phyloP scores from a whole-genome alignment of 2,888 invertebrate genomes.

The Athripsodes cinereus region DNA sequence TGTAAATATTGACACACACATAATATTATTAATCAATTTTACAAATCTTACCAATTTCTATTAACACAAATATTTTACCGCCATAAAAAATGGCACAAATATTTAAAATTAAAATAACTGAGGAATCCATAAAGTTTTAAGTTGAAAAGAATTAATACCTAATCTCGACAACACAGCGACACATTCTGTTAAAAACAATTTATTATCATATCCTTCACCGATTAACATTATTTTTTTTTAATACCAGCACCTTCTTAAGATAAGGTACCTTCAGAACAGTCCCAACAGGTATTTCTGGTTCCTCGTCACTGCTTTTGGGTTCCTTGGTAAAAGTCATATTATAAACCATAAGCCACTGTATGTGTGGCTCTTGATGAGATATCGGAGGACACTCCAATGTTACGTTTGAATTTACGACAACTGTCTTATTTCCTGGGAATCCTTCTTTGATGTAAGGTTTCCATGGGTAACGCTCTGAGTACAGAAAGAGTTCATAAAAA shows the following conservation, averaged over 20 bases:
- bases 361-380: constrained; percentile 76
- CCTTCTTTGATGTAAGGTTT: constrained; percentile 79
- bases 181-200: too few relatives aligned
- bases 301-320: constrained; percentile 28
- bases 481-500: constrained; percentile 20
- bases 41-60: too few relatives aligned
- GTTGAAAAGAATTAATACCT: too few relatives aligned
- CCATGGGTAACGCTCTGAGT: constrained; percentile 72
- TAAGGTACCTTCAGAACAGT: constrained; percentile 20
- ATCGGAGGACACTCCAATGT: constrained; percentile 72
- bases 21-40: too few relatives aligned
- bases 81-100: too few relatives aligned
- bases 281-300: constrained; percentile 18
- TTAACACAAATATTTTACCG: too few relatives aligned
- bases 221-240: neutral
- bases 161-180: too few relatives aligned
- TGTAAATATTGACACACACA: too few relatives aligned
- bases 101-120: too few relatives aligned
- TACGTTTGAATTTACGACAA: constrained; percentile 63
- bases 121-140: too few relatives aligned
- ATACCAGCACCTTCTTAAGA: neutral
- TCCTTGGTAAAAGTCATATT: constrained; percentile 37
- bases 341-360: constrained; percentile 68
- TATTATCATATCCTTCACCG: neutral
- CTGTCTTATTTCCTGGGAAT: constrained; percentile 77